Evolutionary conservation across 2,113 vertebrate genomes (phyloP).

Genomic region (Murina feae): DNA sequence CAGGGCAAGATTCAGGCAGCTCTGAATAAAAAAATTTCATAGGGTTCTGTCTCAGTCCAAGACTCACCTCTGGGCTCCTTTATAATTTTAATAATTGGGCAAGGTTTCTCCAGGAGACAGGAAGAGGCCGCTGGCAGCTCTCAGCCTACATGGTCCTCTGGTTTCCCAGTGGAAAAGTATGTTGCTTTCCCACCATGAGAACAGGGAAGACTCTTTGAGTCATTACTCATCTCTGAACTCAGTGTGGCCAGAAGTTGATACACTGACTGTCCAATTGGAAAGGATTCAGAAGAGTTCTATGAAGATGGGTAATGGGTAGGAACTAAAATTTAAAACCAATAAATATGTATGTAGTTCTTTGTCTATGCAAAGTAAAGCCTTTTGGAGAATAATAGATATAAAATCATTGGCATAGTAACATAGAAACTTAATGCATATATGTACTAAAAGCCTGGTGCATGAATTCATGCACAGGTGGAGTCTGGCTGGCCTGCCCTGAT

Average conservation of each 20-base stretch:
- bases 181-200: background rate
- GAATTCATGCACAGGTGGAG: too few relatives aligned
- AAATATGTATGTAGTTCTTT: background rate
- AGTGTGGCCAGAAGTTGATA: background rate
- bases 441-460: background rate
- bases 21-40: background rate
- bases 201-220: background rate
- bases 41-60: background rate
- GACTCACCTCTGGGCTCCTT: background rate
- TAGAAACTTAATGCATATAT: background rate
- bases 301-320: background rate
- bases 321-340: slow-evolving; percentile 22
- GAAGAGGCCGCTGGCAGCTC: background rate
- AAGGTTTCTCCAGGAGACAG: background rate
- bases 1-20: background rate
- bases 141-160: background rate
- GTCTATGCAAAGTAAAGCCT: background rate
- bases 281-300: background rate
- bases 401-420: background rate
- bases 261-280: background rate
- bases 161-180: background rate
- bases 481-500: too few relatives aligned
- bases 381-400: background rate
- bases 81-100: background rate
- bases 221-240: background rate